Conservation (phyloP, 2,113 vertebrate species). For the Periophthalmus modestus region DNA sequence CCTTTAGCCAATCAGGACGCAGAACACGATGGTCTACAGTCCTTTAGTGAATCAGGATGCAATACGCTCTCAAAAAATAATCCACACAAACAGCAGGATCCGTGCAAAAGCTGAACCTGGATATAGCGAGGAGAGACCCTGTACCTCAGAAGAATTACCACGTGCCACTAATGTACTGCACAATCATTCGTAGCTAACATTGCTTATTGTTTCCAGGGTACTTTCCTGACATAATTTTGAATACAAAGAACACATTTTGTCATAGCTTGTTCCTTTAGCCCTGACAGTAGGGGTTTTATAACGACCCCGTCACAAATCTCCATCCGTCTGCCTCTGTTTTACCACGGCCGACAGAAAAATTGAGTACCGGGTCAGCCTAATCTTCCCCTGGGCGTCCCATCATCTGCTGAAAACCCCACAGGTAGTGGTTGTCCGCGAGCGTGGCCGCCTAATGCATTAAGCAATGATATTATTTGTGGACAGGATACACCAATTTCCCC, state of each 20-base stretch:
- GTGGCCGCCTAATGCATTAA: conserved; percentile 30
- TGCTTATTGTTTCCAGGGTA: no score
- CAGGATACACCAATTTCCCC: conserved; percentile 34
- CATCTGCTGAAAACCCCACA: conserved; percentile 24
- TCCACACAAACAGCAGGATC: no score
- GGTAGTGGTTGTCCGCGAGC: conserved; percentile 26
- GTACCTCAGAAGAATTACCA: no score
- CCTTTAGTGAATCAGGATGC: no score
- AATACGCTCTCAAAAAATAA: no score
- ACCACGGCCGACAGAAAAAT: conserved; percentile 4
- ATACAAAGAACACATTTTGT: background rate
- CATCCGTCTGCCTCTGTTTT: conserved; percentile 1
- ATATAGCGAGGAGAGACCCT: no score
- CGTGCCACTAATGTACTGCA: no score
- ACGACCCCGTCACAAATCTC: no score
- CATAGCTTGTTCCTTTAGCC: background rate
- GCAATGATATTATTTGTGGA: conserved; percentile 39
- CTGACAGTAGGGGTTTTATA: conserved; percentile 6
- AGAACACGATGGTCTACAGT: no score
- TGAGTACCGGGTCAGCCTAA: conserved; percentile 30
- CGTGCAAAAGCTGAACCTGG: no score
- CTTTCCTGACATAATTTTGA: background rate
- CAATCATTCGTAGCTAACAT: no score
- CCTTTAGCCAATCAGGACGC: no score
- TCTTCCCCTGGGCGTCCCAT: conserved; percentile 22